These are phyloP conservation scores for Polyodon spathula DNA, from an alignment of 2,113 vertebrate genomes.

Conservation along the genomic window DNA sequence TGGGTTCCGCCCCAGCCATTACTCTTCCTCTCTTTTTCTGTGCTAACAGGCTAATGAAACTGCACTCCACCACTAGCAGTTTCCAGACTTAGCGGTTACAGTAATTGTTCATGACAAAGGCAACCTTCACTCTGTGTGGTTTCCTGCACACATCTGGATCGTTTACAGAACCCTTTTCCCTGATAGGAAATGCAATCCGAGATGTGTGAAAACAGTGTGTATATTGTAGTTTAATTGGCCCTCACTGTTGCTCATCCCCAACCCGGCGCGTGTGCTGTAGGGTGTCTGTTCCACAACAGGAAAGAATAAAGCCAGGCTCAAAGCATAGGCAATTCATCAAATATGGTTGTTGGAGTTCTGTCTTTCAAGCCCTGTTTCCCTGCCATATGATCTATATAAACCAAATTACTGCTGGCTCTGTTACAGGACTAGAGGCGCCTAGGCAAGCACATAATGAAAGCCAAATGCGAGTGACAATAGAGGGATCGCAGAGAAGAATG, in stretches of 20 bases:
- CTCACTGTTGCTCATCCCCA: conserved; percentile 50
- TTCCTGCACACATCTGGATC: conserved; percentile 69
- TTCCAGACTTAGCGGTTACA: conserved; percentile 51
- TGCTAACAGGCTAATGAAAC: conserved; percentile 6
- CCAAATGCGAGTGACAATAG: conserved; percentile 81
- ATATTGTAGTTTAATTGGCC: conserved; percentile 73
- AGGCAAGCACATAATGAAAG: conserved; percentile 71
- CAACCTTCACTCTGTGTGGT: conserved; percentile 70
- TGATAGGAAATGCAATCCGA: conserved; percentile 72
- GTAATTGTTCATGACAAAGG: conserved; percentile 81
- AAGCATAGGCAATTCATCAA: conserved; percentile 83
- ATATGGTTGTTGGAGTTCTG: conserved; percentile 73
- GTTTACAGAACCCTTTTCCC: conserved; percentile 56
- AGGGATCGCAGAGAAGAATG: conserved; percentile 62
- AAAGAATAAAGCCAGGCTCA: conserved; percentile 78
- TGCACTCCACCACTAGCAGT: conserved; percentile 17
- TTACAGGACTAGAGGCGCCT: conserved; percentile 73
- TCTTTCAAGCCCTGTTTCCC: conserved; percentile 77
- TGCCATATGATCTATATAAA: conserved; percentile 90
- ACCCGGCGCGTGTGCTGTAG: conserved; percentile 60
- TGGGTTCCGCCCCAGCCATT: neutral
- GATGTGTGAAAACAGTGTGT: conserved; percentile 71
- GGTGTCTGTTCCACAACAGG: conserved; percentile 75
- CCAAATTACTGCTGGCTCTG: conserved; percentile 75
- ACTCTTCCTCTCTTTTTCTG: conserved; percentile 4